Evolutionary conservation across 2,113 vertebrate genomes (phyloP).

Genomic region (Desmodus rotundus): DNA sequence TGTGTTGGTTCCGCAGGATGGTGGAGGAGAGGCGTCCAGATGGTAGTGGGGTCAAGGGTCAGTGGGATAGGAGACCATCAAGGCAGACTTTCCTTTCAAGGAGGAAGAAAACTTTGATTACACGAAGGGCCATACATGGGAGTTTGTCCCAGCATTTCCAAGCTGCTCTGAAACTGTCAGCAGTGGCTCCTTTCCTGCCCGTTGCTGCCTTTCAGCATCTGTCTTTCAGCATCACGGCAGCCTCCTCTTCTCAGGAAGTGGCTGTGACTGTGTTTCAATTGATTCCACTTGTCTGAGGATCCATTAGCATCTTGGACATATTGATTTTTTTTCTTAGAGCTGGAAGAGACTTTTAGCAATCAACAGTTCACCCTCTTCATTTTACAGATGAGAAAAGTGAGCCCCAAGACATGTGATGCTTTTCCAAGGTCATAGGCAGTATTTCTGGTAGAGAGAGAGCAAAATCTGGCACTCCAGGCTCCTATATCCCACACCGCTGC

Average conservation of each 20-base stretch:
- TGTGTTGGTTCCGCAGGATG: background rate
- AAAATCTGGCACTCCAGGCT: background rate
- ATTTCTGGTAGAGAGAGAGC: background rate
- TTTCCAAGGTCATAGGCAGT: background rate
- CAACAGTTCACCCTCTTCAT: slow-evolving; percentile 1
- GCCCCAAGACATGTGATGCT: background rate
- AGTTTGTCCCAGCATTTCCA: background rate
- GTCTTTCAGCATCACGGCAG: background rate
- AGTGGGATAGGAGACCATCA: background rate
- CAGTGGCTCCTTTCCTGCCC: background rate
- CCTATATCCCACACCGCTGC: background rate
- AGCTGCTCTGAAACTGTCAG: background rate
- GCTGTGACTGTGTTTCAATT: background rate
- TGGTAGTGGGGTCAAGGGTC: background rate
- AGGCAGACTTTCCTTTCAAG: background rate
- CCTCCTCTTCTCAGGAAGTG: background rate
- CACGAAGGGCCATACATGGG: background rate
- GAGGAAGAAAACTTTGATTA: background rate
- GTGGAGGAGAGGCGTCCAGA: background rate
- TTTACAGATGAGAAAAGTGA: slow-evolving; percentile 42
- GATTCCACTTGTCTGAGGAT: background rate
- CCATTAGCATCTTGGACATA: slow-evolving; percentile 50
- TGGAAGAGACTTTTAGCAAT: slow-evolving; percentile 31
- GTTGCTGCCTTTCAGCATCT: background rate
- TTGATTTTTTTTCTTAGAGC: slow-evolving; percentile 28